A percentile compares a stretch with the other conserved stretches of the same genome.
phyloP scores from a whole-genome alignment of 2,888 invertebrate species.

The Tachina fera region DNA sequence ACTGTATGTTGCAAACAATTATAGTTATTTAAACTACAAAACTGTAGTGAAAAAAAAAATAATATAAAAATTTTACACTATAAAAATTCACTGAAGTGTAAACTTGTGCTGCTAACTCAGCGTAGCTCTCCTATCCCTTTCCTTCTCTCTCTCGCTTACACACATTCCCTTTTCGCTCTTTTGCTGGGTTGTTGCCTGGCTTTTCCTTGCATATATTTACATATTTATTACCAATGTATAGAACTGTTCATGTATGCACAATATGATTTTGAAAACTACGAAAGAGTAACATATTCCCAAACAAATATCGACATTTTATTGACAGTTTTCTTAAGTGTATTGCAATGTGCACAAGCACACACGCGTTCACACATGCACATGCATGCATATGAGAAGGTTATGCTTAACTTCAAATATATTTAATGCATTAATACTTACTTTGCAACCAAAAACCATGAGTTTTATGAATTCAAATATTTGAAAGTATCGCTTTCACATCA shows the following conservation, averaged over 20 bases:
- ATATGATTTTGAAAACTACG: slow-evolving; percentile 51
- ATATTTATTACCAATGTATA: slow-evolving; percentile 17
- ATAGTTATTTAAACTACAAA: slow-evolving; percentile 58
- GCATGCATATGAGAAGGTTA: not conserved
- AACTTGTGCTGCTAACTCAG: slow-evolving; percentile 32
- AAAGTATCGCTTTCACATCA: slow-evolving; percentile 19
- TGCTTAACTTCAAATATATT: slow-evolving; percentile 28
- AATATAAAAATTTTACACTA: slow-evolving; percentile 41
- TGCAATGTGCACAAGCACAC: slow-evolving; percentile 19
- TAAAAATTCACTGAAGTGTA: slow-evolving; percentile 62
- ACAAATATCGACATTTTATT: slow-evolving; percentile 54
- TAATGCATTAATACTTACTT: slow-evolving; percentile 15
- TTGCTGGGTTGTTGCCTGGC: slow-evolving; percentile 1
- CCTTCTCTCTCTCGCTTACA: not conserved
- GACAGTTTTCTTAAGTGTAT: slow-evolving; percentile 62
- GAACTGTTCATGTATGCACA: slow-evolving; percentile 54
- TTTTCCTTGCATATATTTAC: not conserved
- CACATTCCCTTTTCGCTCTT: not conserved
- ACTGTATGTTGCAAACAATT: slow-evolving; percentile 65
- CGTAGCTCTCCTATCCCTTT: not conserved
- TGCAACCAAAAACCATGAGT: not conserved
- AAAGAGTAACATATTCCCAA: slow-evolving; percentile 42
- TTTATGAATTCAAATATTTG: slow-evolving; percentile 27
- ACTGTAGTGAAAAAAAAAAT: slow-evolving; percentile 1
- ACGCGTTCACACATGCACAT: not conserved